Percentiles rank a stretch among this genome's conserved stretches.
Evolutionary conservation across 1,140 invertebrate genomes (phyloP).

Genomic region (Epicauta chinensis): DNA sequence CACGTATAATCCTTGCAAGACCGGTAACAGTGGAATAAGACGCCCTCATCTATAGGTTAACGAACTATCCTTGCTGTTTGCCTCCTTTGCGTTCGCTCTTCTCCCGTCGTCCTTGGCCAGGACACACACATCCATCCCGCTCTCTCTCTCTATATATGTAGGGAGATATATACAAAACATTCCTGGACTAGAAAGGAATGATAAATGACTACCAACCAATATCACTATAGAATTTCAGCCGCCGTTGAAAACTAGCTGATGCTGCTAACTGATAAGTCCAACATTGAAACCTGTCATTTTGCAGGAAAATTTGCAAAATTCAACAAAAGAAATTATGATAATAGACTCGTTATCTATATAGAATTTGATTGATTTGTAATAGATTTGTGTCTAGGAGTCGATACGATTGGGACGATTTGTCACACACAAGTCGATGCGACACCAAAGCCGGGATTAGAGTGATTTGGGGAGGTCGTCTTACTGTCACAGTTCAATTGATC

Average conservation of each 20-base stretch:
- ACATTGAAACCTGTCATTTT: background rate
- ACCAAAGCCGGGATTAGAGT: too few relatives aligned
- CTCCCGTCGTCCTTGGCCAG: slow-evolving; percentile 15
- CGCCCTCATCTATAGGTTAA: slow-evolving; percentile 7
- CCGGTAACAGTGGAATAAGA: too few relatives aligned
- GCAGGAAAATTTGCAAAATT: background rate
- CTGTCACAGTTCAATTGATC: too few relatives aligned
- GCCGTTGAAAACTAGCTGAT: slow-evolving; percentile 11
- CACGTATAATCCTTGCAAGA: too few relatives aligned
- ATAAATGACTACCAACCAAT: slow-evolving; percentile 15
- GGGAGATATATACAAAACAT: slow-evolving; percentile 1
- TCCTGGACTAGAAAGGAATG: slow-evolving; percentile 17
- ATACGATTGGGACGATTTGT: too few relatives aligned
- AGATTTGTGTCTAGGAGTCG: too few relatives aligned
- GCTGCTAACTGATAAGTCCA: background rate
- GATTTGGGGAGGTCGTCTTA: too few relatives aligned
- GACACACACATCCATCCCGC: slow-evolving; percentile 2
- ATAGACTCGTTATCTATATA: too few relatives aligned
- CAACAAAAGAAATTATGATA: too few relatives aligned
- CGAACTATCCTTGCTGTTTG: slow-evolving; percentile 18
- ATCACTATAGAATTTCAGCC: background rate
- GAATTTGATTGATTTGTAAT: too few relatives aligned
- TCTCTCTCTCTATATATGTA: too few relatives aligned
- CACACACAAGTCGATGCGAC: too few relatives aligned
- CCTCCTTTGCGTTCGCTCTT: slow-evolving; percentile 6